Evolutionary conservation across 2,888 invertebrate genomes (phyloP).

Genomic region (Synergus itoensis): DNA sequence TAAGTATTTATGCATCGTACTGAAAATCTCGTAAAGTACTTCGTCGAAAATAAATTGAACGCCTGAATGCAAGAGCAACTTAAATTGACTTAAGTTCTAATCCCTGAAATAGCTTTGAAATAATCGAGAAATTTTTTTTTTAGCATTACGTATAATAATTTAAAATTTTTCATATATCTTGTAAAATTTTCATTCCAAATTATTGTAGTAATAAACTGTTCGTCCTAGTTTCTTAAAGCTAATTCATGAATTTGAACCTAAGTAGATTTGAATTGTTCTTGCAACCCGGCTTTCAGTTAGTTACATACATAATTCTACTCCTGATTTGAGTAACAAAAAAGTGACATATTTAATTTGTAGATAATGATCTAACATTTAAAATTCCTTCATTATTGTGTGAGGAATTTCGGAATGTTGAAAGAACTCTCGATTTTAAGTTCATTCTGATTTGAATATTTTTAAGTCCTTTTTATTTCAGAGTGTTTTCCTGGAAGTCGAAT

Average conservation of each 20-base stretch:
- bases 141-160: neutral
- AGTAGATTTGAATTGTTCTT: neutral
- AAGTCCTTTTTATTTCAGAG: neutral
- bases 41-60: neutral
- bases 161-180: too few species aligned
- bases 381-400: neutral
- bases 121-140: neutral
- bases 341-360: neutral
- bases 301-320: neutral
- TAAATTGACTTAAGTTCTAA: neutral
- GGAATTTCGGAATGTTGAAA: neutral
- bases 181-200: too few species aligned
- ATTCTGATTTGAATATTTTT: neutral
- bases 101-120: neutral
- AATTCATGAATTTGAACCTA: neutral
- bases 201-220: neutral
- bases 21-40: neutral
- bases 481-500: neutral
- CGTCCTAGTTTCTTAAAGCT: neutral
- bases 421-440: neutral
- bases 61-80: neutral
- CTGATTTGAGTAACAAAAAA: conserved; percentile 1
- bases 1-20: conserved; percentile 30
- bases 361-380: neutral
- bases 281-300: neutral